Evolutionary conservation across 2,888 invertebrate genomes (phyloP).

Genomic region (Hydrotaea cyrtoneurina): DNA sequence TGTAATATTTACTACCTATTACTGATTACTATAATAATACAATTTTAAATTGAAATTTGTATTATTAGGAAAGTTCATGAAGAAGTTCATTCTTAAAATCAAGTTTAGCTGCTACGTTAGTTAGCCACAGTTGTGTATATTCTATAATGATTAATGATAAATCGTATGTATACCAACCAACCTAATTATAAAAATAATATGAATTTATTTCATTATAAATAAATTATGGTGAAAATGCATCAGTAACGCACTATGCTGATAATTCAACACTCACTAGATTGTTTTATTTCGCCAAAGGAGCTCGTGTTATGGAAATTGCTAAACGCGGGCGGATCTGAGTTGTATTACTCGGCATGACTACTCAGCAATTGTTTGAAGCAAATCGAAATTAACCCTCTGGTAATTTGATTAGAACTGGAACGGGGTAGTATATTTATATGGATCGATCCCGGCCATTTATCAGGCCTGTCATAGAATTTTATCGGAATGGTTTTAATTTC

Average conservation of each 20-base stretch:
- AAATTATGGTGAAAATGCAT: conserved; percentile 13
- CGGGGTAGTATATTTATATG: too few species aligned
- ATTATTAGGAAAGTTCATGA: neutral
- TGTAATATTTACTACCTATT: neutral
- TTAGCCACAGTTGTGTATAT: conserved; percentile 26
- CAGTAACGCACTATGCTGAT: neutral
- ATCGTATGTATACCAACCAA: conserved; percentile 19
- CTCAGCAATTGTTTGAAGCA: too few species aligned
- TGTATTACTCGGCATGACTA: too few species aligned
- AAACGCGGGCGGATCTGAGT: too few species aligned
- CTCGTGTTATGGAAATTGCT: too few species aligned
- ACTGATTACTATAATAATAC: neutral
- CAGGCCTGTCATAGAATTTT: too few species aligned
- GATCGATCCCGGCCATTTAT: too few species aligned
- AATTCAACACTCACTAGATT: neutral
- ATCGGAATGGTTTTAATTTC: too few species aligned
- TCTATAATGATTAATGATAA: conserved; percentile 33
- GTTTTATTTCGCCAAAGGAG: neutral
- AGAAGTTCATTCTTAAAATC: conserved; percentile 7
- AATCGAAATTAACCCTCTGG: too few species aligned
- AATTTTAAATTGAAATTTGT: conserved; percentile 25
- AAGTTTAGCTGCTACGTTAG: conserved; percentile 16
- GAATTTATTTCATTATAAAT: neutral
- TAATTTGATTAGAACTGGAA: too few species aligned
- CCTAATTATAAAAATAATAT: neutral